Base-by-base conservation (phyloP, 2,113 vertebrate genomes). In the Oncorhynchus tshawytscha region DNA sequence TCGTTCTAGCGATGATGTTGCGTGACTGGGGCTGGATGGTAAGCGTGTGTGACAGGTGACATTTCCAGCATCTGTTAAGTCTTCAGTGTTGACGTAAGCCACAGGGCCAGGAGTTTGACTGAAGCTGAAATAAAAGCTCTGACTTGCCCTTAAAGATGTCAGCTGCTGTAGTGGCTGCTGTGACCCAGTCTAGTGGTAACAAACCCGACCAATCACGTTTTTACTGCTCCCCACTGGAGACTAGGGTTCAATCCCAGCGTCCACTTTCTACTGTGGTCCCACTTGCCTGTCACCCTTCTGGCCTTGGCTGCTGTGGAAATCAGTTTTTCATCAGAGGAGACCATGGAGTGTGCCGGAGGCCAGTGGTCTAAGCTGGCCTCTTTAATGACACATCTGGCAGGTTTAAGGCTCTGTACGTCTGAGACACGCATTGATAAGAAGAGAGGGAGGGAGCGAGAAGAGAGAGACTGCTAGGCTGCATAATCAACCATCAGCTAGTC, bases 21-120 rank as follows among this genome's bases (percentile, higher is more conserved):
- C 76, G 74, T 31, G 60, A 49, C 20, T 45, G 76, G 75, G 78
- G 76, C 85, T 16, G 79, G 85, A 91, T 45, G 78, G 81, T 86
- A 87, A 91, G 80, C 69, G 80, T 64, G 54, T 86, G 73, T 90
- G 91, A 90, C 88, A 91, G 87, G 85, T 89, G 88, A 91, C 91
- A 88, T 91, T 92, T 92, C 76, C 73, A 78, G 79, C 75, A 74
- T 82, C 87, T 83, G 89, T 83, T 83, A 90, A 88, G 83, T 81
- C 77, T 88, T 85, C 82, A 81, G 82, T 82, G 78, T 72, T 67
- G 85, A 88, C 83, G 81, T 84, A 83, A 16, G 82, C 85, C 88
- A 84, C 75, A 83, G 84, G 85, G 83, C 79, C 89, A 78, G 71
- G 81, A 70, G 72, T 78, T 70, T 80, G 83, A 84, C 85, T 88